These are phyloP conservation scores for Penaeus monodon DNA, from an alignment of 2,888 invertebrate species.

Conservation along the genomic window DNA sequence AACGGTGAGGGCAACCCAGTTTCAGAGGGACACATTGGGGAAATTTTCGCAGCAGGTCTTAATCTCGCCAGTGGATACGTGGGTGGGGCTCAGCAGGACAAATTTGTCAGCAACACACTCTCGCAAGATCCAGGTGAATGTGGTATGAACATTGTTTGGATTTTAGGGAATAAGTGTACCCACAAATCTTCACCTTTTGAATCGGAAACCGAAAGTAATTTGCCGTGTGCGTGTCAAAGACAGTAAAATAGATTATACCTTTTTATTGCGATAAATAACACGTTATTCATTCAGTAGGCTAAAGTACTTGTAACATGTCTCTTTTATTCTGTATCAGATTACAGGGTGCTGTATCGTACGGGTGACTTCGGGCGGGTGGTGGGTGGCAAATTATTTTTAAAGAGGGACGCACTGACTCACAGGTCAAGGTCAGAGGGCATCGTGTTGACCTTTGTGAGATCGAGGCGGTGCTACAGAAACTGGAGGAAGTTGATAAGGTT, in stretches of 20 bases:
- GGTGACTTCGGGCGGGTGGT: slow-evolving; percentile 86
- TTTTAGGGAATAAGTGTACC: too few species aligned
- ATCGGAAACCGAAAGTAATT: too few species aligned
- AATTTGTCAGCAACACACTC: slow-evolving; percentile 66
- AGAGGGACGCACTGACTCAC: slow-evolving; percentile 83
- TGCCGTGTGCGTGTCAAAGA: too few species aligned
- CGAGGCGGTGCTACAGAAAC: slow-evolving; percentile 78
- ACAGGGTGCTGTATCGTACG: slow-evolving; percentile 78
- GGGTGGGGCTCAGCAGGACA: slow-evolving; percentile 64
- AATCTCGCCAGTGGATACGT: slow-evolving; percentile 66
- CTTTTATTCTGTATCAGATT: slow-evolving; percentile 14
- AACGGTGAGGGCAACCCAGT: slow-evolving; percentile 22
- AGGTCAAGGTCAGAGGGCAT: slow-evolving; percentile 88
- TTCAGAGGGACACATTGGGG: slow-evolving; percentile 64
- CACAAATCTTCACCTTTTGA: too few species aligned
- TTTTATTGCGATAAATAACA: too few species aligned
- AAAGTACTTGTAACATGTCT: not conserved
- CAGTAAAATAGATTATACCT: too few species aligned
- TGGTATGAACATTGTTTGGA: too few species aligned
- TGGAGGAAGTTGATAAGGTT: slow-evolving; percentile 81
- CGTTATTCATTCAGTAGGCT: too few species aligned
- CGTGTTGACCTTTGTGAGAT: slow-evolving; percentile 88
- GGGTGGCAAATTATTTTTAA: slow-evolving; percentile 75
- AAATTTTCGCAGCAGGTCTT: slow-evolving; percentile 66
- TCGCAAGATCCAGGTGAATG: slow-evolving; percentile 51